Evolutionary conservation across 2,797 vertebrate genomes (phyloP).

Genomic region (Rhinichthys osculus): DNA sequence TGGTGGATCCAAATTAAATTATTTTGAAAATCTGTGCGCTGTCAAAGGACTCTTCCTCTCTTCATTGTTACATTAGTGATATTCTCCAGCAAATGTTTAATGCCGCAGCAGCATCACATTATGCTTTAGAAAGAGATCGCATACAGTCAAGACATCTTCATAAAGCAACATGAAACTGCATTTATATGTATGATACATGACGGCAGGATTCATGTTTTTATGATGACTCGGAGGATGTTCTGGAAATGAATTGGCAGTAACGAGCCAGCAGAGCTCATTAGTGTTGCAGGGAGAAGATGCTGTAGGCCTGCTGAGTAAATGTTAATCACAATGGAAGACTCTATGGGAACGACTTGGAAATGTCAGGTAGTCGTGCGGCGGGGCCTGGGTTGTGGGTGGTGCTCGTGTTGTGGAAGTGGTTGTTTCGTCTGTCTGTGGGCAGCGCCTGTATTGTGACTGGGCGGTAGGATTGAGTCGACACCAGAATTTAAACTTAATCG

Average conservation of each 20-base stretch:
- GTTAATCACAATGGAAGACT: conserved; percentile 58
- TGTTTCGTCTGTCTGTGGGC: conserved; percentile 19
- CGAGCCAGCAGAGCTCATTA: conserved; percentile 12
- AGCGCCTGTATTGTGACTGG: neutral
- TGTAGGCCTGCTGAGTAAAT: conserved; percentile 35
- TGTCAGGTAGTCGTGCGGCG: conserved; percentile 58
- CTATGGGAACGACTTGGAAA: conserved; percentile 58
- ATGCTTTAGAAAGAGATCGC: conserved; percentile 7
- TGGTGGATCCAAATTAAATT: conserved; percentile 45
- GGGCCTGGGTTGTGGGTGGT: conserved; percentile 29
- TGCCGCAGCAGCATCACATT: neutral
- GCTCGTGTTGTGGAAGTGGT: conserved; percentile 16
- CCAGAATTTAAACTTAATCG: neutral
- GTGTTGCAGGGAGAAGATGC: conserved; percentile 32
- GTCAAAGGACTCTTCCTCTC: neutral
- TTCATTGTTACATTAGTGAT: neutral
- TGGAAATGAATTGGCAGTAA: conserved; percentile 34
- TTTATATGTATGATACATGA: conserved; percentile 21
- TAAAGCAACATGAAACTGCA: conserved; percentile 10
- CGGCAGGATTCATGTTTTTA: conserved; percentile 6
- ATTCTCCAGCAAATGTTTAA: conserved; percentile 3
- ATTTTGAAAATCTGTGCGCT: conserved; percentile 27
- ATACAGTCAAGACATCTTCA: neutral
- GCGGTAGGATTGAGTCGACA: neutral
- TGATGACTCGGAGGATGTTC: conserved; percentile 24